Evolutionary conservation across 2,113 vertebrate species (phyloP).

Genomic region (Cebidichthys violaceus): DNA sequence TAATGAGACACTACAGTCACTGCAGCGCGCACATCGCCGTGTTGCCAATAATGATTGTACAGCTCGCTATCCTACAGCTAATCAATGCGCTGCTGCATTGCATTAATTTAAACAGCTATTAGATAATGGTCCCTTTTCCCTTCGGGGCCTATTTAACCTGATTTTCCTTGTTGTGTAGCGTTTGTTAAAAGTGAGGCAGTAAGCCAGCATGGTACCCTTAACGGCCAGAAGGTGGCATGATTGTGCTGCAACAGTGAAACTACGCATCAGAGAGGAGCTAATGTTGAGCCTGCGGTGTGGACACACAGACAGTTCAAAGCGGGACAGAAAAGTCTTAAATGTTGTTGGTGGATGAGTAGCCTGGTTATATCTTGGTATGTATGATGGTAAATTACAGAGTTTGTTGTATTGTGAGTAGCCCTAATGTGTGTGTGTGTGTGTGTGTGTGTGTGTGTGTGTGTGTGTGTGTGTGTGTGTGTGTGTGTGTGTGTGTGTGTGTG

Average conservation of each 20-base stretch:
- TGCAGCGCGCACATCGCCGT: slow-evolving; percentile 27
- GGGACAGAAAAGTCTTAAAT: neutral
- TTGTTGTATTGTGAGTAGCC: slow-evolving; percentile 4
- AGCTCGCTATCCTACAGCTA: slow-evolving; percentile 24
- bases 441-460: neutral
- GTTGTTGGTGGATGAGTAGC: neutral
- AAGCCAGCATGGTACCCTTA: slow-evolving; percentile 14
- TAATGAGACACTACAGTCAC: slow-evolving; percentile 22
- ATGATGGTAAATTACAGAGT: neutral
- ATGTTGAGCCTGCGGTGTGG: neutral
- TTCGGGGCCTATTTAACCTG: slow-evolving; percentile 45
- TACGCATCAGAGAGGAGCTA: neutral
- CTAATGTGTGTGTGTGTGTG: slow-evolving; percentile 8
- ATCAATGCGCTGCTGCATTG: slow-evolving; percentile 40
- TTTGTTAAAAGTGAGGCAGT: slow-evolving; percentile 13
- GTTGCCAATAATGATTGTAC: slow-evolving; percentile 57
- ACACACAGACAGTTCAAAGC: neutral
- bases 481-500: slow-evolving; percentile 28
- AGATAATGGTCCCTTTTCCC: slow-evolving; percentile 59
- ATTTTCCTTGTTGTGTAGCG: slow-evolving; percentile 37
- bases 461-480: slow-evolving; percentile 8
- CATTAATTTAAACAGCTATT: slow-evolving; percentile 51
- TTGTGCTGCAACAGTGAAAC: slow-evolving; percentile 42
- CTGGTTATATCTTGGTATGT: slow-evolving; percentile 16
- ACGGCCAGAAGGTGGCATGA: slow-evolving; percentile 54